Percentiles rank a stretch among this genome's conserved stretches.
phyloP scores from a whole-genome alignment of 2,888 invertebrate species.

The Sarcophaga caerulescens region DNA sequence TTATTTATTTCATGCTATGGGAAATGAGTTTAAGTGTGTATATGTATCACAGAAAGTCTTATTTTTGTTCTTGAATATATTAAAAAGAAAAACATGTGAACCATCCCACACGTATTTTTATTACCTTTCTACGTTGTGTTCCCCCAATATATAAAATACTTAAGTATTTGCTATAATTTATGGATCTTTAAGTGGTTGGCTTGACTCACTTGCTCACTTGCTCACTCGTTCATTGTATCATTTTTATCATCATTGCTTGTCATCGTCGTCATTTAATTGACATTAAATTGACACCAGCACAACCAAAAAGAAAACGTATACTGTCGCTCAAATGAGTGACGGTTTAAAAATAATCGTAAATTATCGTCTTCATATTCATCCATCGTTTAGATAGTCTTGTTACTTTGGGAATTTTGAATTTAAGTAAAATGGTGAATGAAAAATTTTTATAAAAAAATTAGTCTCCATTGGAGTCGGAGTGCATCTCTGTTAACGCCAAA shows the following conservation, averaged over 20 bases:
- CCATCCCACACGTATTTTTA: background rate
- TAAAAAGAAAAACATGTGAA: too few relatives aligned
- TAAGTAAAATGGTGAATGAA: too few relatives aligned
- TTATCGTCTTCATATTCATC: background rate
- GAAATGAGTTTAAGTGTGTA: background rate
- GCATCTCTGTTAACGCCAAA: too few relatives aligned
- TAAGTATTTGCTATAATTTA: slow-evolving; percentile 33
- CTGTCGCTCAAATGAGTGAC: background rate
- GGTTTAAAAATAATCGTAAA: background rate
- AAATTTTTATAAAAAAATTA: too few relatives aligned
- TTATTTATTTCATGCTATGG: background rate
- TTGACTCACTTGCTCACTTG: background rate
- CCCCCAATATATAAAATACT: background rate
- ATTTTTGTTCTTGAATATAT: too few relatives aligned
- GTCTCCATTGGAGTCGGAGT: too few relatives aligned
- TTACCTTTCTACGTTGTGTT: background rate
- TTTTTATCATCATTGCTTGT: slow-evolving; percentile 40
- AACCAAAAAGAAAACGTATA: background rate
- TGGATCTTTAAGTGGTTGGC: slow-evolving; percentile 67
- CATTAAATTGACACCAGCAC: slow-evolving; percentile 12
- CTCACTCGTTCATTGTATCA: background rate
- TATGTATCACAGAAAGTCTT: too few relatives aligned
- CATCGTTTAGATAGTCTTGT: background rate
- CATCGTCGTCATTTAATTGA: slow-evolving; percentile 40
- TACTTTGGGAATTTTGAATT: background rate